Percentiles rank a stretch among this genome's conserved stretches.
Evolutionary conservation across 2,888 invertebrate species (phyloP).

Genomic region (Euzophera pinguis): DNA sequence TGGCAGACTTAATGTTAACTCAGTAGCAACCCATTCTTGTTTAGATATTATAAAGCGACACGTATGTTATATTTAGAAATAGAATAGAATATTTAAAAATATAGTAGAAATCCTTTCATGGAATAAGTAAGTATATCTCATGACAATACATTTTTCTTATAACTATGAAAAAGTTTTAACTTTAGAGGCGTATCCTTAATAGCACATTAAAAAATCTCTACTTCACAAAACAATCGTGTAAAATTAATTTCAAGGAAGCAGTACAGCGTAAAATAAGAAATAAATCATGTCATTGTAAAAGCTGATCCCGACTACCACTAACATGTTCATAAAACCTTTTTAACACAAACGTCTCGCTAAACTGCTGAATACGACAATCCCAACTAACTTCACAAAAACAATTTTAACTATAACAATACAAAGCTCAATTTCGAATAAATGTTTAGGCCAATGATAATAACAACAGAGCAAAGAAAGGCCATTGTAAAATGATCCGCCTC

Average conservation of each 20-base stretch:
- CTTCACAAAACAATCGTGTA: background rate
- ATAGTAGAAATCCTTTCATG: no score
- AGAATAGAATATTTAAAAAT: no score
- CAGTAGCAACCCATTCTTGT: no score
- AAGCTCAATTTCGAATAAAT: constrained; percentile 54
- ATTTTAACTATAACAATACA: constrained; percentile 31
- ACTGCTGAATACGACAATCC: constrained; percentile 50
- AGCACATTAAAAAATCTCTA: background rate
- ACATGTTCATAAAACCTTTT: constrained; percentile 60
- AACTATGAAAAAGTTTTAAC: no score
- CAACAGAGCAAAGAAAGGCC: constrained; percentile 65
- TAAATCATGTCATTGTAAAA: constrained; percentile 30
- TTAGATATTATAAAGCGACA: no score
- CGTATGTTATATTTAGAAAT: no score
- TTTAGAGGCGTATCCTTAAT: background rate
- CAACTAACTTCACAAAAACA: constrained; percentile 32
- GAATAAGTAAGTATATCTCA: no score
- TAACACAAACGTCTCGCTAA: constrained; percentile 60
- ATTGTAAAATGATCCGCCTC: constrained; percentile 41
- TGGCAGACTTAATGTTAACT: no score
- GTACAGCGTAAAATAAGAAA: background rate
- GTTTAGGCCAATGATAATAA: constrained; percentile 62
- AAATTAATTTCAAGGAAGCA: background rate
- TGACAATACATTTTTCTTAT: no score
- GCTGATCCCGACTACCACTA: constrained; percentile 48